phyloP scores from a whole-genome alignment of 2,113 vertebrate genomes.

The Cephalopholis sonnerati region DNA sequence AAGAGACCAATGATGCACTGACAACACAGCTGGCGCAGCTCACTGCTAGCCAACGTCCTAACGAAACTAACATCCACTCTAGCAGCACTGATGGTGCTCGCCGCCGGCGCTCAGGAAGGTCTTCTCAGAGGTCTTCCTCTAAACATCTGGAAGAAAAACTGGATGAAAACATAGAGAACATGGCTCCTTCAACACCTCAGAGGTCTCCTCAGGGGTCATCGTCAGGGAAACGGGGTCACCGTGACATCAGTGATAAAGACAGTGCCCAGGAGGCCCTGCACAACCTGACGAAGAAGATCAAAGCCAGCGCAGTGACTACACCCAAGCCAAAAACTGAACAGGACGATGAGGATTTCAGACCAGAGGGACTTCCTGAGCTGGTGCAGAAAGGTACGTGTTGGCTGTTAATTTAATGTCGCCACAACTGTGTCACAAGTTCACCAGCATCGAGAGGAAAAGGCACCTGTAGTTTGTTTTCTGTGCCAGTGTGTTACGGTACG shows the following conservation, averaged over 20 bases:
- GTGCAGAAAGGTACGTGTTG: slow-evolving; percentile 87
- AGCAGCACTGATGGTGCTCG: neutral
- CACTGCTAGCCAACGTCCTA: slow-evolving; percentile 49
- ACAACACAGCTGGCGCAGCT: slow-evolving; percentile 84
- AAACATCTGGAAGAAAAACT: slow-evolving; percentile 45
- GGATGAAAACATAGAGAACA: slow-evolving; percentile 60
- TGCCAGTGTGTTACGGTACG: neutral
- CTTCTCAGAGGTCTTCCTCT: slow-evolving; percentile 60
- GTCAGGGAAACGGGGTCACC: slow-evolving; percentile 82
- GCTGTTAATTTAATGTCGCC: neutral
- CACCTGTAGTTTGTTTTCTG: neutral
- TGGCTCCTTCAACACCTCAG: slow-evolving; percentile 27
- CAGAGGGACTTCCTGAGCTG: slow-evolving; percentile 89
- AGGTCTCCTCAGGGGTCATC: slow-evolving; percentile 57
- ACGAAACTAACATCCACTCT: slow-evolving; percentile 3
- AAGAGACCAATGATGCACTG: slow-evolving; percentile 89
- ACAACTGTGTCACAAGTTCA: neutral
- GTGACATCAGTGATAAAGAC: slow-evolving; percentile 63
- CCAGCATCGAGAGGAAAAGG: neutral
- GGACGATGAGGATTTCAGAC: slow-evolving; percentile 74
- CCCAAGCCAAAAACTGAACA: slow-evolving; percentile 55
- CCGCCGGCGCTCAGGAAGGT: slow-evolving; percentile 56
- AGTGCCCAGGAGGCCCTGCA: slow-evolving; percentile 81
- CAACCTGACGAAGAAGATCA: slow-evolving; percentile 82
- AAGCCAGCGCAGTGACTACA: slow-evolving; percentile 42